Conservation (phyloP, 2,797 vertebrate genomes). For the Allobates femoralis region DNA sequence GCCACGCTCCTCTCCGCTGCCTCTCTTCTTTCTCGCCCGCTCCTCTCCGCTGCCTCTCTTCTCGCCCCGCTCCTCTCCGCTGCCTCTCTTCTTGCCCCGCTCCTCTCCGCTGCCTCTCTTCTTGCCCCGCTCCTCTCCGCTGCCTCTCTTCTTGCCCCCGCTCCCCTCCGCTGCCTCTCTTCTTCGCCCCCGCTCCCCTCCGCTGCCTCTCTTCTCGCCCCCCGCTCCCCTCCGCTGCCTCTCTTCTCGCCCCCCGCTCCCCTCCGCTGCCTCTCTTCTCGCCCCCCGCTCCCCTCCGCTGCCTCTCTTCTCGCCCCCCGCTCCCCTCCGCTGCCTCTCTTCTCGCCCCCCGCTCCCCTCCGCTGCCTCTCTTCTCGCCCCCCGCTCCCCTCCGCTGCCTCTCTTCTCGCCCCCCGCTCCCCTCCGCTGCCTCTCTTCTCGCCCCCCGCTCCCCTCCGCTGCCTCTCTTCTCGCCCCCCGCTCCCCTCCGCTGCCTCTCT, state of each 20-base stretch:
- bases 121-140: neutral
- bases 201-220: neutral
- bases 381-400: neutral
- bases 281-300: neutral
- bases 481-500: neutral
- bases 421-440: neutral
- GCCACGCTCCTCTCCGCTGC: neutral
- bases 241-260: neutral
- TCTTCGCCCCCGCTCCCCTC: neutral
- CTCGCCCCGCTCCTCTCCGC: neutral
- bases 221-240: neutral
- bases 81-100: neutral
- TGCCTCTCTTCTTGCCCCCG: neutral
- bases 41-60: neutral
- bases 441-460: neutral
- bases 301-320: neutral
- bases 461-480: neutral
- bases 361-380: neutral
- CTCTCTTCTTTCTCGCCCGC: neutral
- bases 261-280: neutral
- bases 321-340: neutral
- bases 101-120: neutral
- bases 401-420: neutral
- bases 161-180: neutral
- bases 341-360: neutral